Base-by-base conservation (phyloP, 2,888 invertebrate genomes). In the Hipparchia semele region DNA sequence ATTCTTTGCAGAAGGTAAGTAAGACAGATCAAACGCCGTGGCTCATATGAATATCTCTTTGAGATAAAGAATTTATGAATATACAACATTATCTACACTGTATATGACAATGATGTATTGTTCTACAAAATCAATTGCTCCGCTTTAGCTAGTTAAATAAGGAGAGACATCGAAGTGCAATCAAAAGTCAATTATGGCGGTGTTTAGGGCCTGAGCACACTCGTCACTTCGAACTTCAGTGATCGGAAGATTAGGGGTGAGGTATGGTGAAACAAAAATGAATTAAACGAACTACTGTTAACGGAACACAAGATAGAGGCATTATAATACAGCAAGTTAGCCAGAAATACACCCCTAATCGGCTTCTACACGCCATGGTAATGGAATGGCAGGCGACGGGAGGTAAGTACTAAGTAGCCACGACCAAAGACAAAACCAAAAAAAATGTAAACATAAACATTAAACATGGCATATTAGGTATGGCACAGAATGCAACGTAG, bases 121-220 rank as follows among this genome's bases (percentile, higher is more conserved):
- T 80, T 78, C 71, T 76, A 79, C 78, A 80, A 82, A 87, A 87
- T 86, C 86, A 82, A 87, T 87, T 84, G 86, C 80, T 83, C 82
- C 76, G 83, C 82, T 86, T 84, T 79, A 80, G 80, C 82, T 84
- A 85, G 83, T 85, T 86, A 86, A 87, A 86, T 86, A 88, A 87
- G 85, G 87, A 86, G 86, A 88, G 88, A 90, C 89, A 89, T 85
- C 80, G 80, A 76, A 83, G 83, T 85, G 84, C 88, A 90, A 90
- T 91, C 88, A 88, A 90, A 91, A 94, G 90, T 90, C 90, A 92
- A 93, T 94, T 92, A 94, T 89, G 92, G 86, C 84, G 86, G 86
- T 90, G 89, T 92, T 92, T 65, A 65, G 53, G 65, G 33, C 53
- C 12, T 2, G 6, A 53, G 12, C 53, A 53, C 65, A 65, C 65